Base-by-base conservation (phyloP, 2,888 invertebrate genomes). In the Serripes groenlandicus region DNA sequence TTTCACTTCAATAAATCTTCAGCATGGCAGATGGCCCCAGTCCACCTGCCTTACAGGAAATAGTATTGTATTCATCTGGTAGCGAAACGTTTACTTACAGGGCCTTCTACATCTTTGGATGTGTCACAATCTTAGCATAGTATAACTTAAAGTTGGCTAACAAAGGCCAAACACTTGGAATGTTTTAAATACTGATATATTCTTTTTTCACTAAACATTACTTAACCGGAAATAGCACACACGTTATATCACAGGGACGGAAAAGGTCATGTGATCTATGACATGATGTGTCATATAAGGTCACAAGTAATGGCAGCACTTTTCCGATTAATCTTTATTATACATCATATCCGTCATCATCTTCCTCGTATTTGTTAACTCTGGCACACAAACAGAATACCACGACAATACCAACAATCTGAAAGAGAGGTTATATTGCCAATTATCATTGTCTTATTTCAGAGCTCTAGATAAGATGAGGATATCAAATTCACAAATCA, bases 301-400 rank as follows among this genome's bases (percentile, higher is more conserved):
- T 62, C 66, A 75, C 74, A 42, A 21, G 35, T 26, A 4, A 56
- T 11, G 28, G 18, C 56, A 11, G 23, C 11, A 11, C 23, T 26
- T 56, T 56, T n/a, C 56, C 1, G 2, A 26, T 1, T n/a, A n/a
- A n/a, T 26, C n/a, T 58, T 28, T 4, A 26, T 73, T 77, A 85
- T 54, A 85, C 77, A 72, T 82, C 85, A 78, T 90, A 32, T n/a
- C 58, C 90, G 37, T 91, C 91, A 72, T 91, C 91, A 70, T 90
- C 88, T 62, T 83, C 80, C 11, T 89, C 83, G 32, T 83, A 78
- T 30, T 88, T 88, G 11, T 83, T 78, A 42, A 92, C 92, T 49
- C 90, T 83, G 18, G 90, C 89, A 81, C 92, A 92, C 82, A 92
- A 86, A 75, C 92, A 92, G 72, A 92, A 92, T 49, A 91, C 89